phyloP scores from a whole-genome alignment of 2,113 vertebrate species.

The Syngnathus floridae region DNA sequence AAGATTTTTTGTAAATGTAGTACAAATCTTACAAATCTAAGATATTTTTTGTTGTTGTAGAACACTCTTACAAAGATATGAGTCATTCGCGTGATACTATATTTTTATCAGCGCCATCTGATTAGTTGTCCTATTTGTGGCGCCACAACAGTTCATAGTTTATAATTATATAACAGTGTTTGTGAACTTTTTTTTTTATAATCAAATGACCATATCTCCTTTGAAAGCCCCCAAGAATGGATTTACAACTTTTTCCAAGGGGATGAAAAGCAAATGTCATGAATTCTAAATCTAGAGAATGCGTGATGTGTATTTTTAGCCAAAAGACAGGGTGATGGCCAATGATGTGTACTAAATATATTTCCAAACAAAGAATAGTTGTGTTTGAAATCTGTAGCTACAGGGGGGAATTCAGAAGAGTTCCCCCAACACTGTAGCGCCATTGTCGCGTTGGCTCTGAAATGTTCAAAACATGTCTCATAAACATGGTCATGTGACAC shows the following conservation, averaged over 20 bases:
- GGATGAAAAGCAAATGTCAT: not conserved
- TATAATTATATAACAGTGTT: not conserved
- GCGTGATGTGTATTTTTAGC: constrained; percentile 10
- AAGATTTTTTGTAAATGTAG: too few species aligned
- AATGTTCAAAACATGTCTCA: constrained; percentile 39
- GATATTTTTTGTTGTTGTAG: too few species aligned
- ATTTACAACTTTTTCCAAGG: not conserved
- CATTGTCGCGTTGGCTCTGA: constrained; percentile 30
- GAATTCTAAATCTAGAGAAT: not conserved
- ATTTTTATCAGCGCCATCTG: not conserved
- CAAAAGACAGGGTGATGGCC: constrained; percentile 6
- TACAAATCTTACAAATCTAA: too few species aligned
- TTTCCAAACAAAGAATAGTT: constrained; percentile 2
- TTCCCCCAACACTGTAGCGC: constrained; percentile 40
- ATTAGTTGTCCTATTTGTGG: not conserved
- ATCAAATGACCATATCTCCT: not conserved
- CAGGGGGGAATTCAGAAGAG: constrained; percentile 35
- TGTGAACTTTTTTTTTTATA: not conserved
- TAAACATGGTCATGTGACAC: constrained; percentile 59
- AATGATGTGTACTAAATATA: constrained; percentile 3
- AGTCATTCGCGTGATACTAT: too few species aligned
- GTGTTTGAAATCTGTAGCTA: constrained; percentile 25
- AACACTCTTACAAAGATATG: too few species aligned
- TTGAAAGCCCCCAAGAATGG: not conserved
- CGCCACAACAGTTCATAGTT: too few species aligned